Percentiles rank a stretch among this genome's conserved stretches.
phyloP scores from a whole-genome alignment of 2,113 vertebrate genomes.

The Leucosticte australis region DNA sequence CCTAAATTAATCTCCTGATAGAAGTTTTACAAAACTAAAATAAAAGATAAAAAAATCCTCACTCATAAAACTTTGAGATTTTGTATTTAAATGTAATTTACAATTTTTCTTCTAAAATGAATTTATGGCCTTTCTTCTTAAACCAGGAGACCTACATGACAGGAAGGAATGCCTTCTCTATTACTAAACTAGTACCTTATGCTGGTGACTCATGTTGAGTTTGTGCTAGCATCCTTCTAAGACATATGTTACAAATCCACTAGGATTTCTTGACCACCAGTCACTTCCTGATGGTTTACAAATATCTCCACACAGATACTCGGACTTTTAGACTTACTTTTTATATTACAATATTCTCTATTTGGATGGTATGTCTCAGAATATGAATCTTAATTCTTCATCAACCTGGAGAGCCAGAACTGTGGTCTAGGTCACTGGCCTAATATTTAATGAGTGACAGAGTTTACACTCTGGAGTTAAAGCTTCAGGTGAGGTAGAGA shows the following conservation, averaged over 20 bases:
- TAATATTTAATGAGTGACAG: neutral
- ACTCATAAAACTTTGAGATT: neutral
- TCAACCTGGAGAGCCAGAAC: neutral
- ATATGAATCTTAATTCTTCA: neutral
- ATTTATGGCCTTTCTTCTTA: neutral
- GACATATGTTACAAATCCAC: neutral
- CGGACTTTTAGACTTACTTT: neutral
- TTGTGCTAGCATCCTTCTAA: neutral
- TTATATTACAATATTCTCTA: rapidly evolving
- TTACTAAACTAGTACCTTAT: neutral
- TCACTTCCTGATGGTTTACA: neutral
- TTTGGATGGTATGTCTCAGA: neutral
- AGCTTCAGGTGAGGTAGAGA: neutral
- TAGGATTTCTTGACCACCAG: neutral
- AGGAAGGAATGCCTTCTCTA: neutral
- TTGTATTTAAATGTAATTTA: neutral
- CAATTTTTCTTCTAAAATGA: neutral
- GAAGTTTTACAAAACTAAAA: neutral
- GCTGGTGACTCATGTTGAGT: neutral
- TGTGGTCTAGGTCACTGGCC: neutral
- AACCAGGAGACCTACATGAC: neutral
- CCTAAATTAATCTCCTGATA: neutral
- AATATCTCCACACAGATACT: neutral
- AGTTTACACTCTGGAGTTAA: neutral
- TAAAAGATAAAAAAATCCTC: neutral